Percentiles rank a stretch among this genome's conserved stretches.
Evolutionary conservation across 2,888 invertebrate genomes (phyloP).

Genomic region (Xestia rhomboidea): DNA sequence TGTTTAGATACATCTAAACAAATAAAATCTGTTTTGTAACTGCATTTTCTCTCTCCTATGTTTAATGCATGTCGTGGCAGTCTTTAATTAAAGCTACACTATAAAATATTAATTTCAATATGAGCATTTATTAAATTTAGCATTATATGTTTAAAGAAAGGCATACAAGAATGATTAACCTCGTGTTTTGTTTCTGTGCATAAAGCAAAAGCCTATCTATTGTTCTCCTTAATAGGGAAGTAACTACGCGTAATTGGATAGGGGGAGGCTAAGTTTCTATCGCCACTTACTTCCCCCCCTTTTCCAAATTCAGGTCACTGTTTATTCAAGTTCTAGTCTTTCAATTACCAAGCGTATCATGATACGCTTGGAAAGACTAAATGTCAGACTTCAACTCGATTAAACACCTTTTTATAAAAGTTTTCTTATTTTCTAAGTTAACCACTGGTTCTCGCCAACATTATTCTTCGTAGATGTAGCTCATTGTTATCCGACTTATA

Average conservation of each 20-base stretch:
- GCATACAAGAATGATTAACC: background rate
- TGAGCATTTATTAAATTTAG: too few species aligned
- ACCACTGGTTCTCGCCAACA: background rate
- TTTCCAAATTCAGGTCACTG: background rate
- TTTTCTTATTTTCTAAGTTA: background rate
- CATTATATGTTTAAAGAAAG: background rate
- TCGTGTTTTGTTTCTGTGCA: constrained; percentile 1
- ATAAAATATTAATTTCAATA: too few species aligned
- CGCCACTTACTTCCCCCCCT: too few species aligned
- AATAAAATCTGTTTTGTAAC: too few species aligned
- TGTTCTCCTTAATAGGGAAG: background rate
- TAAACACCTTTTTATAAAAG: background rate
- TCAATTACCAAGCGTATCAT: background rate
- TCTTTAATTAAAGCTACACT: too few species aligned
- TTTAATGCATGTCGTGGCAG: too few species aligned
- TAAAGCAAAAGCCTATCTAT: background rate
- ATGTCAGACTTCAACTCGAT: too few species aligned
- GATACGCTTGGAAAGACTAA: background rate
- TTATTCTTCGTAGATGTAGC: background rate
- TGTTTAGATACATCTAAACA: too few species aligned
- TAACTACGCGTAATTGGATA: background rate
- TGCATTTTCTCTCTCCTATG: too few species aligned
- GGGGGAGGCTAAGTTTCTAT: background rate
- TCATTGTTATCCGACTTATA: constrained; percentile 1
- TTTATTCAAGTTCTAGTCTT: background rate